Percentiles rank a stretch among this genome's conserved stretches.
Conservation (phyloP, 2,888 invertebrate species). For the Sphaerolaimus hirsutus region DNA sequence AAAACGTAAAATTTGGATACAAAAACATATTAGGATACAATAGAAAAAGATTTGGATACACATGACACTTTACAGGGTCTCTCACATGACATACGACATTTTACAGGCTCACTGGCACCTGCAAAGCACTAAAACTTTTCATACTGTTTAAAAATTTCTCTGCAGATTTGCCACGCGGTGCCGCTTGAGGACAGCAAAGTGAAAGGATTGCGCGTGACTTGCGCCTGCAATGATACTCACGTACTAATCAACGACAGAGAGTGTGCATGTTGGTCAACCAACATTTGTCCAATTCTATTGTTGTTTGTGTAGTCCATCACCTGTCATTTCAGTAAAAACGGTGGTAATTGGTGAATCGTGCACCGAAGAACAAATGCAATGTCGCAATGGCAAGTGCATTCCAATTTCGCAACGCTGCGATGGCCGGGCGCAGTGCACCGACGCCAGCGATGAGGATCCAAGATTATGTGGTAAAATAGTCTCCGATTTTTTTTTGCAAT, state of each 20-base stretch:
- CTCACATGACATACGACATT: too few species aligned
- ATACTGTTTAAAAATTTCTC: too few species aligned
- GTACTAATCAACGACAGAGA: conserved; percentile 62
- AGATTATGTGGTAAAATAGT: conserved; percentile 31
- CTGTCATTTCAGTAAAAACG: not conserved
- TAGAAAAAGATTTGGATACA: too few species aligned
- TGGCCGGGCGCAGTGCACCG: conserved; percentile 81
- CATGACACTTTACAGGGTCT: too few species aligned
- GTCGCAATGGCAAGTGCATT: conserved; percentile 43
- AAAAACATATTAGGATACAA: too few species aligned
- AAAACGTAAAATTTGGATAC: too few species aligned
- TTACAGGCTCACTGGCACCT: too few species aligned
- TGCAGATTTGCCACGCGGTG: conserved; percentile 31
- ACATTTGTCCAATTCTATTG: not conserved
- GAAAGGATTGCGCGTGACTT: conserved; percentile 41
- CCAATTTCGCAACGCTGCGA: conserved; percentile 51
- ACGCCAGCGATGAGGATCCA: conserved; percentile 75
- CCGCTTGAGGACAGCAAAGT: conserved; percentile 7
- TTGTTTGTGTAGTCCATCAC: too few species aligned
- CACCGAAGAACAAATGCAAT: conserved; percentile 22
- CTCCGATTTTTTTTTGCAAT: not conserved
- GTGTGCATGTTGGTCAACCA: conserved; percentile 43
- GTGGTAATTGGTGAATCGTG: conserved; percentile 6
- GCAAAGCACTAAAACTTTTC: too few species aligned
- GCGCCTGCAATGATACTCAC: conserved; percentile 60